phyloP scores from a whole-genome alignment of 2,113 vertebrate species.

The Cheirogaleus medius region DNA sequence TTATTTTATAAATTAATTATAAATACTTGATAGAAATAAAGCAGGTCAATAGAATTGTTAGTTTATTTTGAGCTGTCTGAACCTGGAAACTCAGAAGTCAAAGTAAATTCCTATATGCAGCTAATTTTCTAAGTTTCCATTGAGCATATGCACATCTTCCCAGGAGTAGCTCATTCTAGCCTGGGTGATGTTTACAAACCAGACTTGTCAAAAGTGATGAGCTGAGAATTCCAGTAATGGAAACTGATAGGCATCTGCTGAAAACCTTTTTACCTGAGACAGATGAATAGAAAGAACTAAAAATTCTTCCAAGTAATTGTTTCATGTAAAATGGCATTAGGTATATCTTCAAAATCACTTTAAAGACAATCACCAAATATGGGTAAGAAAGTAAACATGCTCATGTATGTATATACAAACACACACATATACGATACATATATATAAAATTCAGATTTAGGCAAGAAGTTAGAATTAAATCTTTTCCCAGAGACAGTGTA shows the following conservation, averaged over 20 bases:
- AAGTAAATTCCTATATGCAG: neutral
- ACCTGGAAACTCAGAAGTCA: neutral
- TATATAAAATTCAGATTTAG: neutral
- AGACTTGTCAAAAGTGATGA: neutral
- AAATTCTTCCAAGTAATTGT: neutral
- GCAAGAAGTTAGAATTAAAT: neutral
- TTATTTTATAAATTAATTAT: neutral
- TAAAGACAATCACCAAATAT: neutral
- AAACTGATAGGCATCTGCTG: conserved; percentile 25
- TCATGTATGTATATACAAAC: neutral
- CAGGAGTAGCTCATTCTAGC: neutral
- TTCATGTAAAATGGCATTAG: neutral
- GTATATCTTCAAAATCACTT: neutral
- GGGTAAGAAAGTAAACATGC: neutral
- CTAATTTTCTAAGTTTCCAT: neutral
- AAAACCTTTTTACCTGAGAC: conserved; percentile 6
- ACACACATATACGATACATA: neutral
- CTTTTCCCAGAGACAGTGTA: neutral
- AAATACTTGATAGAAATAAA: neutral
- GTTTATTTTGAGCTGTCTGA: conserved; percentile 45
- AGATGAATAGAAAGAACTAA: conserved; percentile 22
- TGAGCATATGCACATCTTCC: neutral
- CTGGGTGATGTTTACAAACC: neutral
- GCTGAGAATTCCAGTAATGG: neutral
- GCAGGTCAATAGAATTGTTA: neutral